Percentiles rank a stretch among this genome's conserved stretches.
These are phyloP conservation scores for Lagenorhynchus albirostris DNA, from an alignment of 2,113 vertebrate genomes.

Conservation along the genomic window DNA sequence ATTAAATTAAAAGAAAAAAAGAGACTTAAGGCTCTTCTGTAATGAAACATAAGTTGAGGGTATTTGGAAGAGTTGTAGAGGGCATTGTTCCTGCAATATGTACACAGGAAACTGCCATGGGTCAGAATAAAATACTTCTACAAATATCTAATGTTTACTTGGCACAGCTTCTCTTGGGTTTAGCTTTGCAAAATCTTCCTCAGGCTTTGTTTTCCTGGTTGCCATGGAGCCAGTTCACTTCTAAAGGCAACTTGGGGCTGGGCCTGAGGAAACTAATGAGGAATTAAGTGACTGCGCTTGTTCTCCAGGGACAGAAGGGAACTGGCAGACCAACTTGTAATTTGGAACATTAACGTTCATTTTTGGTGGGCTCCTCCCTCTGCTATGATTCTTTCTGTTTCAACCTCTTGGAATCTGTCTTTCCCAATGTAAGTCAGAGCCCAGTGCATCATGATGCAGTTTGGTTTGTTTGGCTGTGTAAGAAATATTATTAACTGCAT, in stretches of 20 bases:
- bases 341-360: not conserved
- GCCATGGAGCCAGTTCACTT: not conserved
- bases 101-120: not conserved
- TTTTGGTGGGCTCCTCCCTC: not conserved
- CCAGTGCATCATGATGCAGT: not conserved
- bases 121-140: conserved; percentile 20
- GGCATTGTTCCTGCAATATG: not conserved
- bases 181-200: conserved; percentile 42
- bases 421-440: not conserved
- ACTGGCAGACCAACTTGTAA: not conserved
- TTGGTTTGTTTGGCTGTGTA: not conserved
- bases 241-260: not conserved
- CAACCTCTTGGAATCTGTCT: not conserved
- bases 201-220: conserved; percentile 50
- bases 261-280: not conserved
- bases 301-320: not conserved
- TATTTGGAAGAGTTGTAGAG: not conserved
- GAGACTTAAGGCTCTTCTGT: not conserved
- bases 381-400: not conserved
- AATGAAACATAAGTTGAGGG: not conserved
- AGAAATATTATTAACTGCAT: not conserved
- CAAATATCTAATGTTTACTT: conserved; percentile 43
- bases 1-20: too few species aligned
- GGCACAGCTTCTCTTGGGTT: conserved; percentile 16
- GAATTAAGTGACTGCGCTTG: not conserved